Conservation (phyloP, 2,797 vertebrate genomes). For the Halcyon chelicuti region DNA sequence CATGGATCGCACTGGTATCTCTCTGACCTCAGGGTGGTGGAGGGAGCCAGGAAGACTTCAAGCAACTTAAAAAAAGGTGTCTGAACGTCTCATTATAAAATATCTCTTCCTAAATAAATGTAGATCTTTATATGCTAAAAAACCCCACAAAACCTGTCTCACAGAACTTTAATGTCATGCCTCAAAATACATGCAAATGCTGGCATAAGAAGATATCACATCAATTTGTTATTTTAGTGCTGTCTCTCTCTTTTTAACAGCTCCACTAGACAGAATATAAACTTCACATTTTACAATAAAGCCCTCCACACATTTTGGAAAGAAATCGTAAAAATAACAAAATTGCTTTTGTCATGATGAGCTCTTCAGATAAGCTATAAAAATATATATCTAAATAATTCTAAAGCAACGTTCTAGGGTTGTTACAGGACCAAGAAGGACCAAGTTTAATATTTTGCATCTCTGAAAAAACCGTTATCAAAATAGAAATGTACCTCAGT, state of each 20-base stretch:
- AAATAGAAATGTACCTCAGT: slow-evolving; percentile 37
- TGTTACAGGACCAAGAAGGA: neutral
- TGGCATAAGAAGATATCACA: slow-evolving; percentile 16
- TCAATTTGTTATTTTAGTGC: slow-evolving; percentile 47
- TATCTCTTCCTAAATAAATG: neutral
- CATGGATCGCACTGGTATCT: neutral
- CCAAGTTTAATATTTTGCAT: slow-evolving; percentile 14
- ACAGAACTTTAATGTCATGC: slow-evolving; percentile 47
- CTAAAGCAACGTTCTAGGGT: neutral
- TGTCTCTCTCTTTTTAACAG: slow-evolving; percentile 47
- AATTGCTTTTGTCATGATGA: neutral
- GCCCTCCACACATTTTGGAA: neutral
- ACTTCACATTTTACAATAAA: slow-evolving; percentile 39
- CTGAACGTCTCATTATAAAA: neutral
- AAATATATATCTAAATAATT: neutral
- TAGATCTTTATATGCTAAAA: neutral
- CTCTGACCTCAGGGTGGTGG: neutral
- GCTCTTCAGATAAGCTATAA: neutral
- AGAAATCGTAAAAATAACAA: slow-evolving; percentile 5
- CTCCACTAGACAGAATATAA: slow-evolving; percentile 39
- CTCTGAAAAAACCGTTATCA: neutral
- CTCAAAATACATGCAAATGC: slow-evolving; percentile 49
- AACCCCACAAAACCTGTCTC: slow-evolving; percentile 12
- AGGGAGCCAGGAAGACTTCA: neutral
- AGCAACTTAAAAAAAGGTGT: neutral